These are phyloP conservation scores for Subacronicta megacephala DNA, from an alignment of 2,888 invertebrate genomes.

Conservation along the genomic window DNA sequence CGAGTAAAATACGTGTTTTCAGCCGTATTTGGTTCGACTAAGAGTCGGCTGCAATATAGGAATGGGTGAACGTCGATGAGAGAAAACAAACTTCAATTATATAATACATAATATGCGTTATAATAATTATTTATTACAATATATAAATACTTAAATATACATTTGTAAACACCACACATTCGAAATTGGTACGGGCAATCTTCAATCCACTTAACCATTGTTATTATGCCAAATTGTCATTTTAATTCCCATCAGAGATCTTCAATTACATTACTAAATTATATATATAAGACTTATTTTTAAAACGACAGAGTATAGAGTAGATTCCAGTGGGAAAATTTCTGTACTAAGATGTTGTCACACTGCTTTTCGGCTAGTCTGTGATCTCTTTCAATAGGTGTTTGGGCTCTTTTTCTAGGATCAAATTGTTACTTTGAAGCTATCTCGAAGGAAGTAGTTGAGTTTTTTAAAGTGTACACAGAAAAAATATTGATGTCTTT, in stretches of 20 bases:
- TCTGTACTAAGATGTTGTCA: background rate
- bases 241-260: conserved; percentile 55
- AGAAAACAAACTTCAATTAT: conserved; percentile 8
- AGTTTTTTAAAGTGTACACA: no score
- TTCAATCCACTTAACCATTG: conserved; percentile 24
- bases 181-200: conserved; percentile 65
- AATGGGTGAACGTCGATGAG: no score
- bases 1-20: no score
- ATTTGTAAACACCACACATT: conserved; percentile 69
- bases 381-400: conserved; percentile 6
- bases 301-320: conserved; percentile 4
- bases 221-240: conserved; percentile 31
- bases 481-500: no score
- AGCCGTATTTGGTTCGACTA: no score
- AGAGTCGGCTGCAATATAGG: no score
- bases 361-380: conserved; percentile 18
- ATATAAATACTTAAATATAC: conserved; percentile 60
- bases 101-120: conserved; percentile 43
- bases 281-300: conserved; percentile 10
- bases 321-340: background rate
- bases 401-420: background rate
- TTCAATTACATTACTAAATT: conserved; percentile 33
- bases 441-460: background rate
- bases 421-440: background rate
- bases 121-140: conserved; percentile 52